Evolutionary conservation across 1,140 invertebrate species (phyloP).

Genomic region (Drosophila tropicalis): DNA sequence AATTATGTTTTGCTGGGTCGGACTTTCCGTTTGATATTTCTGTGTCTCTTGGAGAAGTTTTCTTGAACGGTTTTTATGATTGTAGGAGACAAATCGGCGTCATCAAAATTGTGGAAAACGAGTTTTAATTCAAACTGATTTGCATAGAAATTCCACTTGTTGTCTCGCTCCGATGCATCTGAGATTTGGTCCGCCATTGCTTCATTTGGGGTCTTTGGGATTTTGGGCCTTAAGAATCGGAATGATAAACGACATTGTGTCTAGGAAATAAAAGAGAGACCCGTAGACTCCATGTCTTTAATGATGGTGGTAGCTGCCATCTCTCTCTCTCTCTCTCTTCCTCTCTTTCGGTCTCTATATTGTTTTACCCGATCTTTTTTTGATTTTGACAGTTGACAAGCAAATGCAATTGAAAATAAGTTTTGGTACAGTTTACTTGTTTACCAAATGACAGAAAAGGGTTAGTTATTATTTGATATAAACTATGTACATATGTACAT

Average conservation of each 20-base stretch:
- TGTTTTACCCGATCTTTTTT: background rate
- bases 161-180: conserved; percentile 43
- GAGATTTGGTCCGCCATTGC: conserved; percentile 43
- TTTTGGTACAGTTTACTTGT: conserved; percentile 39
- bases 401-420: conserved; percentile 24
- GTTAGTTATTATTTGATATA: conserved; percentile 66
- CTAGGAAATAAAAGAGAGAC: conserved; percentile 29
- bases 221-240: conserved; percentile 19
- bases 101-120: conserved; percentile 71
- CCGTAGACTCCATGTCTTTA: conserved; percentile 53
- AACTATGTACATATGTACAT: conserved; percentile 20
- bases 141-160: conserved; percentile 68
- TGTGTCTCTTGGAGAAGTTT: conserved; percentile 36
- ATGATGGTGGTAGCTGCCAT: conserved; percentile 7
- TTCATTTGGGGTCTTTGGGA: conserved; percentile 28
- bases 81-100: conserved; percentile 77
- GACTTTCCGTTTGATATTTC: conserved; percentile 50
- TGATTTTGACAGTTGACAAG: conserved; percentile 23
- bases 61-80: conserved; percentile 63
- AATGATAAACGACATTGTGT: conserved; percentile 54
- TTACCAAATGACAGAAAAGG: conserved; percentile 47
- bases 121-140: conserved; percentile 50
- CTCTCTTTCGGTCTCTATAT: background rate
- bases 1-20: conserved; percentile 62
- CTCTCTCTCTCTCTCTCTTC: background rate